phyloP scores from a whole-genome alignment of 2,797 vertebrate genomes.

The Hydrocynus forskahlii region DNA sequence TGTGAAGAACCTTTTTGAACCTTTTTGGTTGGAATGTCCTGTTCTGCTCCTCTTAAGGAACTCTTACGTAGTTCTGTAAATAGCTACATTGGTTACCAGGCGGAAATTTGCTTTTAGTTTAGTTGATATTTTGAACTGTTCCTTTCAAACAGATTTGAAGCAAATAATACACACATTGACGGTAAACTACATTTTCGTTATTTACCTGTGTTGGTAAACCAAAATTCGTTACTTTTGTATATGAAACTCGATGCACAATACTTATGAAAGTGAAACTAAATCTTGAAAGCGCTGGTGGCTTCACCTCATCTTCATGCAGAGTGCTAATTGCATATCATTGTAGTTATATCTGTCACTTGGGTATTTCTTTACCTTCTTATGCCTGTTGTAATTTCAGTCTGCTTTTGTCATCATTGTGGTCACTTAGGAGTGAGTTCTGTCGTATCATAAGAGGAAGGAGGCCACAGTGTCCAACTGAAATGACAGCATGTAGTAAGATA shows the following conservation, averaged over 20 bases:
- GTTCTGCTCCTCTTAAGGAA: background rate
- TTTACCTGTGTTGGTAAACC: background rate
- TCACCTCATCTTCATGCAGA: background rate
- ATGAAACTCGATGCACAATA: background rate
- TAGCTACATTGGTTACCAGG: background rate
- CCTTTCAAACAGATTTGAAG: background rate
- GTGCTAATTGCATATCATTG: slow-evolving; percentile 27
- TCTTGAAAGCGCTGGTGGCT: background rate
- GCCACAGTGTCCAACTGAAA: slow-evolving; percentile 30
- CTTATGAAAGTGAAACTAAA: background rate
- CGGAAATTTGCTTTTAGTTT: background rate
- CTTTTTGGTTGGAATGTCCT: too few species aligned
- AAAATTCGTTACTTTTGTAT: background rate
- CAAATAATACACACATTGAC: background rate
- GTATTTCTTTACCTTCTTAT: background rate
- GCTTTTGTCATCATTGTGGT: background rate
- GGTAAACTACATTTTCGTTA: background rate
- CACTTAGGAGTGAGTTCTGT: background rate
- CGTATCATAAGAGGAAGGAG: background rate
- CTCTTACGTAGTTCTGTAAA: background rate
- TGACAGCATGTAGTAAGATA: slow-evolving; percentile 13
- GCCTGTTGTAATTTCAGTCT: slow-evolving; percentile 2
- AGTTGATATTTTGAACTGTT: background rate
- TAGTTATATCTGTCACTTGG: background rate
- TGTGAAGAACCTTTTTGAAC: background rate